A percentile compares a stretch with the other conserved stretches of the same genome.
These are phyloP conservation scores for Gobio occitaniae DNA, from an alignment of 2,797 vertebrate species.

Conservation along the genomic window DNA sequence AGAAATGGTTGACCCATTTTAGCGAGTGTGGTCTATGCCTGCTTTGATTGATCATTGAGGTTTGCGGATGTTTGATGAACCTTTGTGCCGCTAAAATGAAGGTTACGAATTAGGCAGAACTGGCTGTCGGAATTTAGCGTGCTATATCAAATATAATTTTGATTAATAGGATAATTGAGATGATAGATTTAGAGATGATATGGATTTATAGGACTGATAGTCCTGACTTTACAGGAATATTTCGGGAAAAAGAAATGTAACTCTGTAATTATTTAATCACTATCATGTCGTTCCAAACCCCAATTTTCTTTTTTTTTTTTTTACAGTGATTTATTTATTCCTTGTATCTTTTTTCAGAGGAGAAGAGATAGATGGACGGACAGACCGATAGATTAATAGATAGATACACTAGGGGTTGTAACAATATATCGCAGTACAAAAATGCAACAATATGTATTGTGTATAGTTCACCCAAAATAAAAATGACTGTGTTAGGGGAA, in stretches of 20 bases:
- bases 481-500: too few species aligned
- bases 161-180: not conserved
- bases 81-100: constrained; percentile 51
- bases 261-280: not conserved
- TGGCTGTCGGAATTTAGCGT: not conserved
- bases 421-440: too few species aligned
- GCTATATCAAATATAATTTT: not conserved
- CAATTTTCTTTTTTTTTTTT: too few species aligned
- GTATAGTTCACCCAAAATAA: too few species aligned
- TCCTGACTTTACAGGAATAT: not conserved
- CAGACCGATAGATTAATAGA: too few species aligned
- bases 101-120: constrained; percentile 36
- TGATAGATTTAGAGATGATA: not conserved
- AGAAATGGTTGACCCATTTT: constrained; percentile 55
- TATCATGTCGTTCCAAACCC: not conserved
- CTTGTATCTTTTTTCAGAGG: too few species aligned
- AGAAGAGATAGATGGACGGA: too few species aligned
- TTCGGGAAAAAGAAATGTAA: not conserved
- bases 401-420: too few species aligned
- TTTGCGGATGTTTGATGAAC: constrained; percentile 41
- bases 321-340: not conserved
- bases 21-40: constrained; percentile 12
- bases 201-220: not conserved
- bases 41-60: constrained; percentile 32
- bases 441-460: too few species aligned